Evolutionary conservation across 2,888 invertebrate species (phyloP), one percentile per base, ranked within the genome.

Genomic region (Coleophora deauratella): DNA sequence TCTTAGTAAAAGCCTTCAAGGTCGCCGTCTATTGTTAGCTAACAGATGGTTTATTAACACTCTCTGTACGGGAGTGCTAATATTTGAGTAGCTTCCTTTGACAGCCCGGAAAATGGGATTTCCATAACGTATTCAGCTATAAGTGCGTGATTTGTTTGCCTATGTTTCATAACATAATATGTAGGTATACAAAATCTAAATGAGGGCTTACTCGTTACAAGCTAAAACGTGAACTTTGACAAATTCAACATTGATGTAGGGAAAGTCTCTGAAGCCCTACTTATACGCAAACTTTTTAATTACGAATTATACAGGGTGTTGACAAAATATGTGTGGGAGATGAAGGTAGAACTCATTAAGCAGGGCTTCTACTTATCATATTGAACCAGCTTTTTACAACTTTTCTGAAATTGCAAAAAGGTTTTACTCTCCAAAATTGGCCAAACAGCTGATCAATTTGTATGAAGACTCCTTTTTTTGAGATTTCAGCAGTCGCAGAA

Each of bases 1-100:
- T 72, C 72, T 72, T 63, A 70, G 73, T 66, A 67, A 76, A 72
- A 79, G 64, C 73, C 72, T 79, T 73, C 84, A 84, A 84, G 84
- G 84, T 84, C 82, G 66, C 51, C 58, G 62, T 68, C 73, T 77
- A 80, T 80, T 79, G 77, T 79, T 75, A 76, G 73, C 69, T 70
- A 72, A 73, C 75, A 77, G 72, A 76, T 72, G 73, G 67, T 65
- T 66, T 62, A 62, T 70, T 70, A 69, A 67, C 59, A 59, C 62
- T 60, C 57, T 65, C 55, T 46, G 46, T 54, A 54, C 62, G 62
- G 50, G 46, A 50, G 44, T 49, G 62, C 59, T 57, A 57, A 64
- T 64, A 63, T 66, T 62, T 58, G 51, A 49, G 42, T 49, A 52
- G n/a, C 49, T 56, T 51, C 47, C 53, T 58, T 55, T 54, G 52